A percentile compares a stretch with the other conserved stretches of the same genome.
Conservation (phyloP, 2,113 vertebrate genomes). For the Nettapus auritus region DNA sequence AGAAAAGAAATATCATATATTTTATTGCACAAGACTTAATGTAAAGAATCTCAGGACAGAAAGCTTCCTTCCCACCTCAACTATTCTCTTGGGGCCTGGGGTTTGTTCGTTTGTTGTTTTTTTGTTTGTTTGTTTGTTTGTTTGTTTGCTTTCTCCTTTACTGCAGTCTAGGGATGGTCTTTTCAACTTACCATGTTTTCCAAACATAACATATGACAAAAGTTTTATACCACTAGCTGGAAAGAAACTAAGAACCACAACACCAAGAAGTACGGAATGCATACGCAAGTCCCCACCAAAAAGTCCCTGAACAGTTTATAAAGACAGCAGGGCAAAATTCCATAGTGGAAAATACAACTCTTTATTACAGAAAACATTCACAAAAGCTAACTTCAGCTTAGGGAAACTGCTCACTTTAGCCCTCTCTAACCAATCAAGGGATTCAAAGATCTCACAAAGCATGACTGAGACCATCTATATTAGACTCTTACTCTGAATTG, state of each 20-base stretch:
- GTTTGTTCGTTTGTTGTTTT: background rate
- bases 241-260: background rate
- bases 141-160: background rate
- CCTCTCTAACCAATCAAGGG: rapidly evolving
- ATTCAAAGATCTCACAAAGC: background rate
- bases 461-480: background rate
- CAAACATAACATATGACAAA: background rate
- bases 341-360: background rate
- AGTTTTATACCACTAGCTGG: background rate
- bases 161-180: background rate
- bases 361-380: background rate
- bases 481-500: background rate
- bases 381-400: background rate
- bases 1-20: background rate
- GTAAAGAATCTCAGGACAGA: background rate
- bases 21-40: background rate
- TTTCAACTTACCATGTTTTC: background rate
- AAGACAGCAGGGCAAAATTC: rapidly evolving
- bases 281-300: background rate
- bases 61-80: background rate
- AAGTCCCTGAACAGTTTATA: background rate
- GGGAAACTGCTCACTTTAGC: background rate
- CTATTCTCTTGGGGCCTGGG: rapidly evolving
- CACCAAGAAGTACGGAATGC: background rate
- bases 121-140: background rate